Base-by-base conservation (phyloP, 2,888 invertebrate species). In the Syritta pipiens region DNA sequence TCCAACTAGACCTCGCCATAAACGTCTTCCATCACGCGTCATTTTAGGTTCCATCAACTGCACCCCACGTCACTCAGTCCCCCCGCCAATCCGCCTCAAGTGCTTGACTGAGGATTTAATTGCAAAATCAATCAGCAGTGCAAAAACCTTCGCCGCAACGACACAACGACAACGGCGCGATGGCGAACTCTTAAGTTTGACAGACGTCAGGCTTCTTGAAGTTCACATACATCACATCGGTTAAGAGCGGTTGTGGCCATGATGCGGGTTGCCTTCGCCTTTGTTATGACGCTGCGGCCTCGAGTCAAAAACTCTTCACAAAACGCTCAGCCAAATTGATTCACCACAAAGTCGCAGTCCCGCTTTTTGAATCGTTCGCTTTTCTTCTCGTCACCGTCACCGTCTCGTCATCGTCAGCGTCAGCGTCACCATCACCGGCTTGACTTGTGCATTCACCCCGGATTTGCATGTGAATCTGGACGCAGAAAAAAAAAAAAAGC, bases 381-480 rank as follows among this genome's bases (percentile, higher is more conserved):
- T 59, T 77, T 53, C 51, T 77, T 65, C 71, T 57, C 42, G 63
- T 75, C 48, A 37, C 32, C 20, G 40, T 49, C 48, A 37, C 7
- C 42, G 51, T 14, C 55, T 6, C 10, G 9, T 28, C 22, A n/a
- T 20, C 7, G 32, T n/a, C 19, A 22, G 28, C 24, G 49, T 44
- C 28, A 40, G 14, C 26, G 42, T 72, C 63, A 49, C 42, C 65
- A 24, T 10, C 30, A 48, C 49, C 20, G 26, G 42, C 44, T 59
- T 60, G 74, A 74, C 55, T 77, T 79, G 79, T 67, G 67, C 79
- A 79, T 79, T 79, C 79, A 79, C 74, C 74, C 74, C 74, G 79
- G 79, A 74, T 79, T 79, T 79, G 79, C 79, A 79, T 79, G 48
- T 17, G 42, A 44, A 10, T 10, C 14, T 69, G 49, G 57, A 67